Conservation (phyloP, 2,797 vertebrate genomes). For the Caiman crocodilus region DNA sequence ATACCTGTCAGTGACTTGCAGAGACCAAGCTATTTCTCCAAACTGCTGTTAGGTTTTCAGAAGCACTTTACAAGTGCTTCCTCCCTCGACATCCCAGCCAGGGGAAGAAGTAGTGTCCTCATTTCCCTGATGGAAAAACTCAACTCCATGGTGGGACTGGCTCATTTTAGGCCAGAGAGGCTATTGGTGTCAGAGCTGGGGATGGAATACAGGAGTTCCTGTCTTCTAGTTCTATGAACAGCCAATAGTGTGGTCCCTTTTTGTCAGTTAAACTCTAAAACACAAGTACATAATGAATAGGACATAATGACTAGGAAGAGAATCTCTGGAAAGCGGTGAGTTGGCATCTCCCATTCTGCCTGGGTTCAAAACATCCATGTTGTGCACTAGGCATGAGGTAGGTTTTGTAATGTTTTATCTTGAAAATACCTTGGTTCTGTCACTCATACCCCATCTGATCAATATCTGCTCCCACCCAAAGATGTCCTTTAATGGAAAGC, state of each 20-base stretch:
- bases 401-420: slow-evolving; percentile 2
- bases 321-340: background rate
- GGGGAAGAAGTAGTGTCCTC: background rate
- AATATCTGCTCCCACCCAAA: slow-evolving; percentile 26
- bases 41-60: background rate
- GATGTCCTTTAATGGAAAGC: background rate
- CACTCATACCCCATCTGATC: slow-evolving; percentile 29
- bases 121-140: background rate
- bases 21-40: background rate
- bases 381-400: background rate
- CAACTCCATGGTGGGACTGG: background rate
- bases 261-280: background rate
- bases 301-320: background rate
- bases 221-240: background rate
- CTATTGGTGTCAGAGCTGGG: background rate
- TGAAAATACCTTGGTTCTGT: slow-evolving; percentile 22
- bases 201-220: background rate
- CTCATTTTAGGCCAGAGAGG: background rate
- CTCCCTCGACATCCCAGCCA: background rate
- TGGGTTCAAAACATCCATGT: slow-evolving; percentile 23
- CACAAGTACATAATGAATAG: background rate
- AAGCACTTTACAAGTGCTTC: background rate
- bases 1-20: background rate
- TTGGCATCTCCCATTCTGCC: slow-evolving; percentile 18
- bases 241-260: background rate